Evolutionary conservation across 2,888 invertebrate species (phyloP).

Genomic region (Seira ritae): DNA sequence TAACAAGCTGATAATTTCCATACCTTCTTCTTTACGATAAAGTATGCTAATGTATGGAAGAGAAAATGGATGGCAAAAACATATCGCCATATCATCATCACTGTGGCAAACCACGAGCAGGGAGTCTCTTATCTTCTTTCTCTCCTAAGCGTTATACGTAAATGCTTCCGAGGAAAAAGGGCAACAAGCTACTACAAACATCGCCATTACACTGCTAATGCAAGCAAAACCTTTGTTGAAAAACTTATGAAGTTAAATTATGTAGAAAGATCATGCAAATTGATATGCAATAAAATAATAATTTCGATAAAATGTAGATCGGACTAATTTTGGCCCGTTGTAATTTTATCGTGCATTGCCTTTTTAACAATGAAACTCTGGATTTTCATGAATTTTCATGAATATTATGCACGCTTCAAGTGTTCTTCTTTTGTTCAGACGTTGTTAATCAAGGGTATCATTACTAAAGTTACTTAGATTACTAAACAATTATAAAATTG

Average conservation of each 20-base stretch:
- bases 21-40: background rate
- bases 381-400: too few relatives aligned
- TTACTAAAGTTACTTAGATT: too few relatives aligned
- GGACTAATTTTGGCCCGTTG: too few relatives aligned
- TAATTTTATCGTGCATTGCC: background rate
- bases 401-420: too few relatives aligned
- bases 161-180: background rate
- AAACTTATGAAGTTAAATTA: too few relatives aligned
- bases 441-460: too few relatives aligned
- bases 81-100: background rate
- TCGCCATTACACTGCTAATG: background rate
- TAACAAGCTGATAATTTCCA: conserved; percentile 67
- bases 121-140: conserved; percentile 14
- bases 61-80: background rate
- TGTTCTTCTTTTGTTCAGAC: too few relatives aligned
- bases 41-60: background rate
- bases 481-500: background rate
- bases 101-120: background rate
- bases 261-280: too few relatives aligned
- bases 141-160: background rate
- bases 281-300: too few relatives aligned
- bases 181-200: conserved; percentile 26
- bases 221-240: background rate
- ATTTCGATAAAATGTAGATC: too few relatives aligned
- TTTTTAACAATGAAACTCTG: background rate